A percentile compares a stretch with the other conserved stretches of the same genome.
Conservation (phyloP, 2,888 invertebrate species). For the Cheilosia grossa region DNA sequence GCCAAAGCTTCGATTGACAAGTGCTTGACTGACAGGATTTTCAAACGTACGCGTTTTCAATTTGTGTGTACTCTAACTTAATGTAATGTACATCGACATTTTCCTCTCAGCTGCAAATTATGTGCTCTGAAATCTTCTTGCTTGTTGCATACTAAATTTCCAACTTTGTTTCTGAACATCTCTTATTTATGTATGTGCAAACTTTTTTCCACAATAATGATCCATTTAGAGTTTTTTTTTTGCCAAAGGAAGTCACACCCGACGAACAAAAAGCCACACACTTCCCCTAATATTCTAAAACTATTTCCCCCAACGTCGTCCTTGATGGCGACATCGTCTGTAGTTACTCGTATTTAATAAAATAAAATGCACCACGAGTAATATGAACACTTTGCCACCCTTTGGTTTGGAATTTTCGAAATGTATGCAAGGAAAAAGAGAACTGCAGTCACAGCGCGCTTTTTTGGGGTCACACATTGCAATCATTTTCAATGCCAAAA, state of each 20-base stretch:
- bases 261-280: not conserved
- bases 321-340: constrained; percentile 28
- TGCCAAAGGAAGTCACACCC: not conserved
- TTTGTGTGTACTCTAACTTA: no score
- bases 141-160: no score
- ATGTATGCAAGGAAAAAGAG: not conserved
- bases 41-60: no score
- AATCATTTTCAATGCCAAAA: not conserved
- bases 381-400: constrained; percentile 19
- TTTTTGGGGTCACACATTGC: constrained; percentile 7
- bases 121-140: no score
- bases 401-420: constrained; percentile 20
- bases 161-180: no score
- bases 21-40: no score
- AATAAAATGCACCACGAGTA: constrained; percentile 17
- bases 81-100: no score
- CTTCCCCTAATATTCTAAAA: constrained; percentile 25
- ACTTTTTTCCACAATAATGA: no score
- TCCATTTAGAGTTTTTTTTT: not conserved
- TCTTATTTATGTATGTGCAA: no score
- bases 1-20: no score
- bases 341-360: constrained; percentile 12
- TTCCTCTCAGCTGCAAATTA: no score
- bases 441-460: not conserved
- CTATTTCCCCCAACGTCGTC: constrained; percentile 36